phyloP scores from a whole-genome alignment of 1,140 invertebrate genomes.

The Aradophagus sp. region DNA sequence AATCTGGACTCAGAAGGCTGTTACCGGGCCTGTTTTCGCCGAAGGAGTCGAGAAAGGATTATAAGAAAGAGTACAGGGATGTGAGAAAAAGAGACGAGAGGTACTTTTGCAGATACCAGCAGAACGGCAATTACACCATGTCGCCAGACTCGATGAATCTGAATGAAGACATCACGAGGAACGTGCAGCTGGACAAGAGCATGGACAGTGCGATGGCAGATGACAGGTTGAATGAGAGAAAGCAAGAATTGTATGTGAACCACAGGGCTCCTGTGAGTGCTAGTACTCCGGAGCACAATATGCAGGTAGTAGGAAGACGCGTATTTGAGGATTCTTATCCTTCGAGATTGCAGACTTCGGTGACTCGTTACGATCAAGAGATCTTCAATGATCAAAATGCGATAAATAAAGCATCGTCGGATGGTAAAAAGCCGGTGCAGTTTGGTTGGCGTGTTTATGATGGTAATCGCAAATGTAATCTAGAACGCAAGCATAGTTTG shows the following conservation, averaged over 20 bases:
- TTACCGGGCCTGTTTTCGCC: conserved; percentile 69
- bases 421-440: conserved; percentile 57
- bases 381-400: conserved; percentile 65
- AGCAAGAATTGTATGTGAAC: conserved; percentile 67
- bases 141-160: conserved; percentile 71
- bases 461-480: conserved; percentile 47
- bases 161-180: conserved; percentile 70
- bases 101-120: conserved; percentile 67
- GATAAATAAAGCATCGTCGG: conserved; percentile 54
- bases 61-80: conserved; percentile 67
- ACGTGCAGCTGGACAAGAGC: conserved; percentile 68
- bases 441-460: conserved; percentile 52
- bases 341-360: conserved; percentile 29
- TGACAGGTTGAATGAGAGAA: conserved; percentile 68
- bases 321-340: conserved; percentile 40
- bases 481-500: conserved; percentile 70
- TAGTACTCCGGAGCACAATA: conserved; percentile 67
- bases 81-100: conserved; percentile 64
- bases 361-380: conserved; percentile 63
- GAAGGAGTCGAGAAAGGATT: conserved; percentile 68
- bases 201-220: conserved; percentile 65
- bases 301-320: conserved; percentile 55
- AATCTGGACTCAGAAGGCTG: conserved; percentile 64
- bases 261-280: conserved; percentile 63
- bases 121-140: conserved; percentile 70